These are phyloP conservation scores for Acomys russatus DNA, from an alignment of 2,797 vertebrate species.

Conservation along the genomic window DNA sequence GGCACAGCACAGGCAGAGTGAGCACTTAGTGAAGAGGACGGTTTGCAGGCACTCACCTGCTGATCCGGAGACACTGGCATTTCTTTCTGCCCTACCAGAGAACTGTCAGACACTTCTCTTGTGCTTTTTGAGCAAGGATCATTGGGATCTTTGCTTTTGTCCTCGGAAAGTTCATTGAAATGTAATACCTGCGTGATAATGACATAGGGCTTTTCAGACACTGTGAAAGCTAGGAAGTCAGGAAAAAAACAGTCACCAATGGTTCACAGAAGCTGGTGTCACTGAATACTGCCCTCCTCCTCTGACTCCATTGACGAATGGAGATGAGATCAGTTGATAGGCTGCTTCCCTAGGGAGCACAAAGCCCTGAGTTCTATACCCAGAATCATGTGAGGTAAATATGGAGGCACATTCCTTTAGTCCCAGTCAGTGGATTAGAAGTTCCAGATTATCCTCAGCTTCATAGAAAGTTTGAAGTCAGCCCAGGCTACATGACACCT, in stretches of 20 bases:
- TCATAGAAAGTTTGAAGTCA: not conserved
- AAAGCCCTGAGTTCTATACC: not conserved
- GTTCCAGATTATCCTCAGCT: not conserved
- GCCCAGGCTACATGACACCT: not conserved
- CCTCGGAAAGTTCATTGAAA: conserved; percentile 73
- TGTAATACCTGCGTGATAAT: conserved; percentile 53
- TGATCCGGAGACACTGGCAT: rapidly evolving
- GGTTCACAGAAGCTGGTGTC: not conserved
- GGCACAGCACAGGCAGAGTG: not conserved
- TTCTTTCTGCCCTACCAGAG: not conserved
- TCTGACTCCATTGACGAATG: not conserved
- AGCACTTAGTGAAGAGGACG: rapidly evolving
- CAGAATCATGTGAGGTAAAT: not conserved
- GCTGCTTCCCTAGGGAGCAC: not conserved
- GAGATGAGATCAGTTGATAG: not conserved
- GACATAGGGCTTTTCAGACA: not conserved
- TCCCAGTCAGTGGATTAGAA: not conserved
- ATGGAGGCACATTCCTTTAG: not conserved
- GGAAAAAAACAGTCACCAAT: not conserved
- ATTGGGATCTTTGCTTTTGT: not conserved
- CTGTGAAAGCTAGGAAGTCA: not conserved
- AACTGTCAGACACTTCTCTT: not conserved
- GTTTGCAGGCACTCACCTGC: conserved; percentile 33
- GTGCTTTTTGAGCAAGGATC: conserved; percentile 36
- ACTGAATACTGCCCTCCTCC: not conserved